A percentile compares a stretch with the other conserved stretches of the same genome.
These are phyloP conservation scores for Sorex maritimensis DNA, from an alignment of 2,797 vertebrate genomes.

Conservation along the genomic window DNA sequence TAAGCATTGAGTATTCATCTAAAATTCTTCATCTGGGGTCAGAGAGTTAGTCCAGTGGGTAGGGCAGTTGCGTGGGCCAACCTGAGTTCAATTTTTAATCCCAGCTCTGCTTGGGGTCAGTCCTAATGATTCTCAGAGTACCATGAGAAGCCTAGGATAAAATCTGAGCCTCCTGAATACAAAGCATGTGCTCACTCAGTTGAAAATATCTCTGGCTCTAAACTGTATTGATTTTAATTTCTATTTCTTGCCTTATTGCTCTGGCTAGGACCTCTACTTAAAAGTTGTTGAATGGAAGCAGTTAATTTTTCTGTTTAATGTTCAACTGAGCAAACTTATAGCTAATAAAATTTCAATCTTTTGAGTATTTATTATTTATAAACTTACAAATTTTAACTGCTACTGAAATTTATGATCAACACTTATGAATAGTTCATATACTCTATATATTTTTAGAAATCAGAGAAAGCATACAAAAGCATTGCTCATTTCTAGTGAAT, in stretches of 20 bases:
- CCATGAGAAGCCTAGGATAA: too few relatives aligned
- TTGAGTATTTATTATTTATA: neutral
- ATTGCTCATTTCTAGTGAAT: neutral
- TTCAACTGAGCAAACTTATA: neutral
- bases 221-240: neutral
- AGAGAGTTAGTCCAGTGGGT: too few relatives aligned
- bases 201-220: neutral
- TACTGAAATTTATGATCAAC: neutral
- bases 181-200: too few relatives aligned
- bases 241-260: neutral
- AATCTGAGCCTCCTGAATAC: too few relatives aligned
- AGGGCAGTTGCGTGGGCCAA: too few relatives aligned
- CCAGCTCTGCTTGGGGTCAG: too few relatives aligned
- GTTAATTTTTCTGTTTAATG: neutral
- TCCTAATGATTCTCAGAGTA: too few relatives aligned
- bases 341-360: conserved; percentile 28
- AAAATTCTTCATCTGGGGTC: neutral
- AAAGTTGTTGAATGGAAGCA: neutral
- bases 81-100: too few relatives aligned
- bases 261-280: neutral
- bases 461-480: conserved; percentile 1
- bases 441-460: neutral
- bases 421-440: neutral
- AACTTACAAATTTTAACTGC: neutral
- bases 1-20: neutral